Percentiles rank a stretch among this genome's conserved stretches.
Conservation (phyloP, 2,113 vertebrate genomes). For the Caranx melampygus region DNA sequence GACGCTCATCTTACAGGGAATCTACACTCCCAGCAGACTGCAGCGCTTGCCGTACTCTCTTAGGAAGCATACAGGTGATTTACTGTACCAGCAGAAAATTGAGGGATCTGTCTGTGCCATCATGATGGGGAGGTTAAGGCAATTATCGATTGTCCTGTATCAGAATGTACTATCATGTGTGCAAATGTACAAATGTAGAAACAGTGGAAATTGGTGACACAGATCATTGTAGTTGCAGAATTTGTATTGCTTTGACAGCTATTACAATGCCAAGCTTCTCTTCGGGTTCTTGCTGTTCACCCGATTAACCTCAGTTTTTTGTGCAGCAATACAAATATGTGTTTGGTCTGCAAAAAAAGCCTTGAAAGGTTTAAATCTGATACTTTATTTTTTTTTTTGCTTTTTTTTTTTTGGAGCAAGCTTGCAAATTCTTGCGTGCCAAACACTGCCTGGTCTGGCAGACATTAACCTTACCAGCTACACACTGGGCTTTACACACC, state of each 20-base stretch:
- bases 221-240: background rate
- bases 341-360: background rate
- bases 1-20: constrained; percentile 46
- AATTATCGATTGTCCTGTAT: constrained; percentile 6
- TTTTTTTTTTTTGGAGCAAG: background rate
- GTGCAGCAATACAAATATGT: background rate
- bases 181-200: background rate
- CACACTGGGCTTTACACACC: background rate
- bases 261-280: background rate
- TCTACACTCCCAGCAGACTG: constrained; percentile 37
- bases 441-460: background rate
- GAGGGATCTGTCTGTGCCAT: constrained; percentile 9
- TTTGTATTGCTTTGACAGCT: background rate
- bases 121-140: background rate
- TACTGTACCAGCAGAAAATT: constrained; percentile 16
- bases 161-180: background rate
- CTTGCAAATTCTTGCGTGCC: background rate
- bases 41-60: constrained; percentile 11
- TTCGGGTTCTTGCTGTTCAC: background rate
- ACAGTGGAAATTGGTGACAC: background rate
- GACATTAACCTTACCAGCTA: background rate
- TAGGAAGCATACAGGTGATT: constrained; percentile 37
- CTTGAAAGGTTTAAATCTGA: background rate
- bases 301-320: background rate
- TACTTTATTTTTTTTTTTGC: too few relatives aligned